phyloP scores from a whole-genome alignment of 2,888 invertebrate species.

The Agonopterix arenella region DNA sequence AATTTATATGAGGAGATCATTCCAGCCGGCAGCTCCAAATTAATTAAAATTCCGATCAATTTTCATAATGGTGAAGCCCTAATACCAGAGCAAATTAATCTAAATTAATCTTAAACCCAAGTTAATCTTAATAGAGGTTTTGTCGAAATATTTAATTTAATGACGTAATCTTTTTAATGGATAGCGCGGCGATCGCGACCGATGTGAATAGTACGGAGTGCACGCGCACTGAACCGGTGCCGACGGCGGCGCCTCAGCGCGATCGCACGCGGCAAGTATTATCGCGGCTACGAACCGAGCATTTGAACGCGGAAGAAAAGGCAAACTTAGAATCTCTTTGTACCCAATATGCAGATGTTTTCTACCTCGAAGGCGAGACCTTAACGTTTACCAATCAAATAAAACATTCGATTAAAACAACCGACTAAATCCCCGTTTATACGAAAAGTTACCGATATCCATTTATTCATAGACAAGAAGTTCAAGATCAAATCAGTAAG shows the following conservation, averaged over 20 bases:
- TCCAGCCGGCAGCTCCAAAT: constrained; percentile 9
- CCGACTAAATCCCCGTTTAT: constrained; percentile 8
- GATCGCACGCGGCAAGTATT: constrained; percentile 7
- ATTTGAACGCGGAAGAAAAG: constrained; percentile 23
- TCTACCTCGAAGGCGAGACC: constrained; percentile 10
- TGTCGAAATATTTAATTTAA: constrained; percentile 19
- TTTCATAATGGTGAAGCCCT: constrained; percentile 4
- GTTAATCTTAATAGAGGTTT: constrained; percentile 16
- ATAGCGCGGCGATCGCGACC: constrained; percentile 6
- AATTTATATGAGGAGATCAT: constrained; percentile 13
- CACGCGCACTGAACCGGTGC: constrained; percentile 1
- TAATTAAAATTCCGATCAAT: constrained; percentile 11
- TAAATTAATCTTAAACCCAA: too few species aligned
- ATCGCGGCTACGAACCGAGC: constrained; percentile 22
- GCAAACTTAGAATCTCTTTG: constrained; percentile 13
- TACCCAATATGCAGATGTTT: not conserved
- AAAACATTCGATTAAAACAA: constrained; percentile 5
- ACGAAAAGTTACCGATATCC: constrained; percentile 7
- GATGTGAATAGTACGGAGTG: constrained; percentile 15
- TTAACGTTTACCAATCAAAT: constrained; percentile 12
- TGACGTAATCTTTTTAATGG: constrained; percentile 19
- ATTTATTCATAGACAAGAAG: constrained; percentile 6
- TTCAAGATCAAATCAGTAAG: constrained; percentile 12
- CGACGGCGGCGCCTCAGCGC: too few species aligned
- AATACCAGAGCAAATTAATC: constrained; percentile 14